Base-by-base conservation (phyloP, 2,113 vertebrate species). In the Vireo altiloquus region DNA sequence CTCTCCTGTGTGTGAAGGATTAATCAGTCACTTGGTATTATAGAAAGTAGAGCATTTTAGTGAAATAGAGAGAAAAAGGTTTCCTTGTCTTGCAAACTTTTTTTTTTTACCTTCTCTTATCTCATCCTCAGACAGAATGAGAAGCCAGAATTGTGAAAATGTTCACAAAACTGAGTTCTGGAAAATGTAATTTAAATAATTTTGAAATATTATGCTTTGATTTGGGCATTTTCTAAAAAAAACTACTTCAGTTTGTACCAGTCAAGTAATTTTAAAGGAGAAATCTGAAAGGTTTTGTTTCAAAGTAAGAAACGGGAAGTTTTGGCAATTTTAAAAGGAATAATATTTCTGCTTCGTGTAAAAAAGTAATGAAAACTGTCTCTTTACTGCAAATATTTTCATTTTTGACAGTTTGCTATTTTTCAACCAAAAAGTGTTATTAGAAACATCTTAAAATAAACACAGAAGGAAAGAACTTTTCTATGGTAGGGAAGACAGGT, bases 301-400 rank as follows among this genome's bases (percentile, higher is more conserved):
- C 92, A 95, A 94, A 96, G 92, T 1, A 11, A 91, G 64, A 75
- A 93, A 96, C 96, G 92, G 95, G 95, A 96, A 95, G 96, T 95
- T 93, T 75, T 94, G 86, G 92, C 91, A 94, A 63, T 60, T 80
- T 93, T 89, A 87, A 97, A 96, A 81, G 80, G 89, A 86, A 90
- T 75, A 94, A 83, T 94, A 64, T 70, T 94, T 96, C 76, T 83
- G 56, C 65, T 81, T 87, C 30, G 3, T 84, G 89, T 90, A 75
- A 87, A 89, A 83, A 95, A 95, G 52, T 71, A 19, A 87, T 14
- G 20, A 81, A 75, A 89, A 94, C 86, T 84, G 86, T 86, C 92
- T 96, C 83, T 84, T 90, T 90, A 92, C 72, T 78, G 82, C 78
- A 96, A 97, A 96, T 95, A 95, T 96, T 97, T 95, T 89, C 39